Percentiles rank a stretch among this genome's conserved stretches.
Conservation (phyloP, 2,888 invertebrate species). For the Campoletis raptor region DNA sequence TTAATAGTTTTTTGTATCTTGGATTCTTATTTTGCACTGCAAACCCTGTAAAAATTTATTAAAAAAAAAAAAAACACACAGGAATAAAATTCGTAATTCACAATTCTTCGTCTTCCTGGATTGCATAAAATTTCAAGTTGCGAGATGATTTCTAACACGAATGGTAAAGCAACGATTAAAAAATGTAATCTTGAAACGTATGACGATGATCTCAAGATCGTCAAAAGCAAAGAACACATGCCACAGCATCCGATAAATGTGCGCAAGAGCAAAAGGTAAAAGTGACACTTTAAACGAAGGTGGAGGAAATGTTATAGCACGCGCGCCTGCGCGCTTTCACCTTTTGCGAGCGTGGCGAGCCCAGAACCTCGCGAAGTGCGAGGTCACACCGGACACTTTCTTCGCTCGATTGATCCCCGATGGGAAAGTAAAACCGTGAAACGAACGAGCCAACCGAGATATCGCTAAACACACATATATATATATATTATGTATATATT, state of each 20-base stretch:
- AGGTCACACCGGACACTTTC: slow-evolving; percentile 83
- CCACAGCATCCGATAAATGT: slow-evolving; percentile 45
- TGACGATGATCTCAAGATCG: slow-evolving; percentile 13
- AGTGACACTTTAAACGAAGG: slow-evolving; percentile 50
- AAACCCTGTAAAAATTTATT: background rate
- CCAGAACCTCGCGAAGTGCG: slow-evolving; percentile 70
- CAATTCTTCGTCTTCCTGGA: slow-evolving; percentile 9
- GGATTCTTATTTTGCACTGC: no score
- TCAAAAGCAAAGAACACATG: background rate
- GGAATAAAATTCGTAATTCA: slow-evolving; percentile 23
- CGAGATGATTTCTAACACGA: background rate
- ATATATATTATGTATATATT: background rate
- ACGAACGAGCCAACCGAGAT: slow-evolving; percentile 43
- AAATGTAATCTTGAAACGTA: background rate
- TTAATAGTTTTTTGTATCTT: no score
- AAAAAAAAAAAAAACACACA: background rate
- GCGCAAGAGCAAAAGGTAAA: slow-evolving; percentile 48
- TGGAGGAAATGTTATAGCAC: slow-evolving; percentile 36
- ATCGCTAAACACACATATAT: background rate
- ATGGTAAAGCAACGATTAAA: background rate
- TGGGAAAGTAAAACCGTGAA: slow-evolving; percentile 80
- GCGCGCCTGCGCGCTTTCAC: slow-evolving; percentile 82
- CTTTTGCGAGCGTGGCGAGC: slow-evolving; percentile 74
- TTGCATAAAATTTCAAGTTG: slow-evolving; percentile 45
- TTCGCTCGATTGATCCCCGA: slow-evolving; percentile 83